These are phyloP conservation scores for Synanthedon myopaeformis DNA, from an alignment of 2,888 invertebrate genomes.

Conservation along the genomic window DNA sequence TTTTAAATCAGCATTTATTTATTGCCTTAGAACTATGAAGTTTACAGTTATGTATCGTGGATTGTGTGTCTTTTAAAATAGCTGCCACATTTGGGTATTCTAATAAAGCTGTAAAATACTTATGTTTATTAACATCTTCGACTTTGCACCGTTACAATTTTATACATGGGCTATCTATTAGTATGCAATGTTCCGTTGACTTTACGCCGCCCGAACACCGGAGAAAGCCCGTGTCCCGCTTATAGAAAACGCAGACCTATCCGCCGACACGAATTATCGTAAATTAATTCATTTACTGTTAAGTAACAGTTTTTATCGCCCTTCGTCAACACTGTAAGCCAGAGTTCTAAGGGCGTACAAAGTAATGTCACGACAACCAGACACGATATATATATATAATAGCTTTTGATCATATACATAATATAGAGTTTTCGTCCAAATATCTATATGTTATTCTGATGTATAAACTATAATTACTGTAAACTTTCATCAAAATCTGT, in stretches of 20 bases:
- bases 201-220: conserved; percentile 37
- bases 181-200: conserved; percentile 53
- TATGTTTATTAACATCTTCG: conserved; percentile 48
- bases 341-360: conserved; percentile 26
- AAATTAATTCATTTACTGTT: conserved; percentile 43
- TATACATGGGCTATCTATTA: conserved; percentile 54
- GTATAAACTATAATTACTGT: too few relatives aligned
- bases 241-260: conserved; percentile 36
- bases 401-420: too few relatives aligned
- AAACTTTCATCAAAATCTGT: too few relatives aligned
- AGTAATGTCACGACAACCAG: not conserved
- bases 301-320: conserved; percentile 36
- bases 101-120: conserved; percentile 55
- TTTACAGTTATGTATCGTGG: conserved; percentile 37
- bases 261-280: conserved; percentile 42
- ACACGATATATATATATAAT: too few relatives aligned
- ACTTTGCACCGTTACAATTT: conserved; percentile 59
- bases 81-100: conserved; percentile 32
- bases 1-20: not conserved
- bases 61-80: conserved; percentile 47
- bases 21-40: not conserved
- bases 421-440: too few relatives aligned
- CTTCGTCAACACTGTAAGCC: conserved; percentile 29
- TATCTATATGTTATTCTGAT: too few relatives aligned
- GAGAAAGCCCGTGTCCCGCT: conserved; percentile 57